Base-by-base conservation (phyloP, 2,113 vertebrate species). In the Cygnus buccinator region DNA sequence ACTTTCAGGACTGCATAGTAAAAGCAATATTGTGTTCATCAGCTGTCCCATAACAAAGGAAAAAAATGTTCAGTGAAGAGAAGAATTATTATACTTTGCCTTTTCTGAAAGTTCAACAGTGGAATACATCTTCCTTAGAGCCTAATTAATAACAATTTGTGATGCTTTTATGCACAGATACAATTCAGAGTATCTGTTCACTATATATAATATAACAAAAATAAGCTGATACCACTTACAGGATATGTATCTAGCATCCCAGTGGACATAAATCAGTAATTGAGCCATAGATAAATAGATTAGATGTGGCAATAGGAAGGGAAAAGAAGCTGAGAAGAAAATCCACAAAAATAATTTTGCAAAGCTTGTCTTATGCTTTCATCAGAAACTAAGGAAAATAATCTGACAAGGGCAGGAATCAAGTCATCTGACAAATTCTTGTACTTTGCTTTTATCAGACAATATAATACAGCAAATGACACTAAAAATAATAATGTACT, bases 281-380 rank as follows among this genome's bases (percentile, higher is more conserved):
- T 94, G 96, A 97, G 87, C 96, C 91, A 85, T 79, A 97, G 97
- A 95, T 97, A 97, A 97, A 97, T 93, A 97, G 91, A 98, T 97
- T 93, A 97, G 94, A 94, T 74, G 66, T 92, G 82, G 96, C 95
- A 90, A 92, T 94, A 89, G 87, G 41, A 82, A 62, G 39, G 92
- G 77, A 93, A 96, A 86, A 87, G 89, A 76, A 84, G 57, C 78
- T 50, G 87, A 84, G 97, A 97, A 96, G 90, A 95, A 97, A 98
- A 98, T 93, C 95, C 95, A 95, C 52, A 48, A 89, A 94, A 97
- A 97, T 85, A 92, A 81, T 97, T 97, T 98, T 97, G 84, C 93
- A 96, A 94, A 93, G 63, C 89, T 97, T 97, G 97, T 97, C 94
- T 97, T 96, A 92, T 4, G 3, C 97, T 98, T 97, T 93, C 91